Evolutionary conservation across 2,113 vertebrate species (phyloP).

Genomic region (Sardina pilchardus): DNA sequence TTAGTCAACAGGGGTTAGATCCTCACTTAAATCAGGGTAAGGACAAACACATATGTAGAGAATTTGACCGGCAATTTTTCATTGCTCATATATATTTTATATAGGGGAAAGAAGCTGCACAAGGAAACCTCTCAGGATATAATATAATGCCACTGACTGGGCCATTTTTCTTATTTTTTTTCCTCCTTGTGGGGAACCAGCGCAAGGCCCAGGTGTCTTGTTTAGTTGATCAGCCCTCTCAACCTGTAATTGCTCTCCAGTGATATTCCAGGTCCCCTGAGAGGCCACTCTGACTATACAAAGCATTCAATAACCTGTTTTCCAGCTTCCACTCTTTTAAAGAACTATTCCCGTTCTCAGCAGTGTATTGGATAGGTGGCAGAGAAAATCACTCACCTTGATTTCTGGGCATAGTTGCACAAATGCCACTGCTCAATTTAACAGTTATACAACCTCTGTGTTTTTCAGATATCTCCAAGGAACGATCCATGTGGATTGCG

Average conservation of each 20-base stretch:
- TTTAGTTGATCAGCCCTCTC: background rate
- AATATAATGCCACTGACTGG: background rate
- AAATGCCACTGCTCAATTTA: background rate
- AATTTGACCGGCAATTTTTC: background rate
- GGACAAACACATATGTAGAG: background rate
- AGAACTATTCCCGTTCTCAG: background rate
- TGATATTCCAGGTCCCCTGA: background rate
- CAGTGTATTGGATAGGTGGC: background rate
- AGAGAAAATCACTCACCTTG: background rate
- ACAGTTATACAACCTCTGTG: background rate
- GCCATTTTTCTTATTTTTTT: background rate
- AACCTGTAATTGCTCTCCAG: background rate
- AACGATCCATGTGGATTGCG: conserved; percentile 82
- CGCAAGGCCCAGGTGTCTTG: background rate
- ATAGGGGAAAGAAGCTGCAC: background rate
- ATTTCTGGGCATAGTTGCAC: background rate
- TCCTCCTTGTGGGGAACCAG: background rate
- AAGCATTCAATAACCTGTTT: background rate
- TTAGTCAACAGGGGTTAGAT: too few relatives aligned
- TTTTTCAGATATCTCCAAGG: conserved; percentile 73
- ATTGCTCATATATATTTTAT: background rate
- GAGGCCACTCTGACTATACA: background rate
- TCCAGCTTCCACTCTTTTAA: background rate
- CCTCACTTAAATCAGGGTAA: background rate
- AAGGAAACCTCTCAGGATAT: background rate